Base-by-base conservation (phyloP, 2,113 vertebrate species). In the Agapornis roseicollis region DNA sequence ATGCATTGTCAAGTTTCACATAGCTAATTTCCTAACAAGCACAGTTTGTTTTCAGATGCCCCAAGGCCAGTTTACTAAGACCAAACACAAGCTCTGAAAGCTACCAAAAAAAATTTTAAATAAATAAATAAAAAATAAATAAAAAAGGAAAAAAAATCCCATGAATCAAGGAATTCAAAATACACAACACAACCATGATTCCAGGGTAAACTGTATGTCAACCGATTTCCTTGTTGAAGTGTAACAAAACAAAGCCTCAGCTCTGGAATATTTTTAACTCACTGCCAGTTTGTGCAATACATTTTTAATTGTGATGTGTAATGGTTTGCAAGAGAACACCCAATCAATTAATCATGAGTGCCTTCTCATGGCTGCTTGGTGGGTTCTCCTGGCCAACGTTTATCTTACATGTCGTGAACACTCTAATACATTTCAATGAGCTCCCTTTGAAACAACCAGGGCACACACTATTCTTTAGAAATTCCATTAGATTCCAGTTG, bases 251-350 rank as follows among this genome's bases (percentile, higher is more conserved):
- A 88, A 95, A 91, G 88, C 33, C 63, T 47, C 80, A 31, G 79
- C 49, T 73, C 89, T 90, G 77, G 66, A 76, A 92, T 96, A 78
- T 97, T 95, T 95, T 97, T 97, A 97, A 96, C 97, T 94, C 70
- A 23, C 96, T 94, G 97, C 91, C 92, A 96, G 96, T 96, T 97
- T 94, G 95, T 97, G 96, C 96, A 92, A 97, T 98, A 85, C 96
- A 98, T 98, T 98, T 98, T 98, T 98, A 97, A 98, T 98, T 97
- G 92, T 97, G 95, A 97, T 97, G 97, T 97, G 96, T 97, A 97
- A 97, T 94, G 95, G 96, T 97, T 96, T 98, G 96, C 97, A 98
- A 98, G 95, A 97, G 96, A 98, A 98, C 95, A 98, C 96, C 97
- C 93, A 84, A 97, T 98, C 94, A 98, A 98, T 98, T 98, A 98